A percentile compares a stretch with the other conserved stretches of the same genome.
Evolutionary conservation across 2,113 vertebrate genomes (phyloP).

Genomic region (Callaeas wilsoni): DNA sequence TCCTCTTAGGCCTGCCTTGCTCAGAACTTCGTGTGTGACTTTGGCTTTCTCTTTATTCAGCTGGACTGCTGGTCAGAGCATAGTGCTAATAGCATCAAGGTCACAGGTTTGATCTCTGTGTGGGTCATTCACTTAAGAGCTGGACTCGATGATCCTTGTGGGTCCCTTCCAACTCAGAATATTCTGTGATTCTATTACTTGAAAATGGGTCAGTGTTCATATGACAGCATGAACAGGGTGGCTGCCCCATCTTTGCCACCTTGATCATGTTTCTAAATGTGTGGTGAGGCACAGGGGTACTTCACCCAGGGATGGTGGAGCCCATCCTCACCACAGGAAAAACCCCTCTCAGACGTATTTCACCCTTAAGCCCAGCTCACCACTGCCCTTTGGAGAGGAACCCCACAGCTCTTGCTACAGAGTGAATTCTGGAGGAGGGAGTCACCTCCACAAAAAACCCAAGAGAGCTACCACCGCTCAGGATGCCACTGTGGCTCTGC

Average conservation of each 20-base stretch:
- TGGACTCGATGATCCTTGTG: not conserved
- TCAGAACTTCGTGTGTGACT: not conserved
- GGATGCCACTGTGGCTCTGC: not conserved
- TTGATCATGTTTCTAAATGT: not conserved
- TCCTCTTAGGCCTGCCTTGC: not conserved
- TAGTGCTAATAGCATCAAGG: not conserved
- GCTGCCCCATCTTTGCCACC: not conserved
- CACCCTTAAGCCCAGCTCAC: not conserved
- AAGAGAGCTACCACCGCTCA: not conserved
- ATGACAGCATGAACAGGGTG: not conserved
- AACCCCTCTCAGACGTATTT: not conserved
- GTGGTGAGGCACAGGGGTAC: not conserved
- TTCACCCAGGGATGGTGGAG: not conserved
- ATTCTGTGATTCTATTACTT: not conserved
- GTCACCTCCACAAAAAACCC: accelerated
- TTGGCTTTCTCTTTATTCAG: not conserved
- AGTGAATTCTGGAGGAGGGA: not conserved
- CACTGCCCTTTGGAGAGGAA: not conserved
- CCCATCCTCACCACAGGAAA: not conserved
- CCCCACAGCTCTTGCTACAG: not conserved
- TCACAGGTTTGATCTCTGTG: not conserved
- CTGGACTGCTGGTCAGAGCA: not conserved
- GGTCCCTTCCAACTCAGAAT: not conserved
- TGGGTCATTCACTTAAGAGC: not conserved
- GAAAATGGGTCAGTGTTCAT: not conserved